Base-by-base conservation (phyloP, 2,888 invertebrate genomes). In the Scotopteryx bipunctaria region DNA sequence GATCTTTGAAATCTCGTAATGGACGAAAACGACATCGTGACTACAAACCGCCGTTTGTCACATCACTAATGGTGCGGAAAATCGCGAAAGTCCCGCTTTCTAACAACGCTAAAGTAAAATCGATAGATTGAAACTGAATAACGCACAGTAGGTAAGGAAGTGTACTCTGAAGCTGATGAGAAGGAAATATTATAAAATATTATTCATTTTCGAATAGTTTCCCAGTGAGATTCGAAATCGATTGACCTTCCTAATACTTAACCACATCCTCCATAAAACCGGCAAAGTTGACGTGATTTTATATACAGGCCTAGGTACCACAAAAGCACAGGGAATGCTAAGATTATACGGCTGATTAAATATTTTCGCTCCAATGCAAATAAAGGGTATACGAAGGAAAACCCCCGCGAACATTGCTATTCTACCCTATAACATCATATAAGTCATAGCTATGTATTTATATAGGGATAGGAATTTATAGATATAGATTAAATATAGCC, bases 301-400 rank as follows among this genome's bases (percentile, higher is more conserved):
- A 19, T 32, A 27, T 8, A 66, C n/a, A n/a, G n/a, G n/a, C n/a
- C n/a, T 63, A 75, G 67, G 66, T 76, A 71, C 84, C 80, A 76
- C 83, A 79, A 81, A 79, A 78, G 80, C 81, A 77, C 71, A 78
- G 74, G 76, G 76, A 78, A 79, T 76, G 81, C 78, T 78, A 80
- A 85, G 85, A 86, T 88, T 85, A 86, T 81, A 82, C 86, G 87
- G 83, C 79, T 87, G 87, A 88, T 88, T 86, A 87, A 87, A 87
- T 86, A 86, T 87, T 88, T 88, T 86, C 86, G 83, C 86, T 87
- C 78, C 80, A 82, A 80, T 81, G 85, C 86, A 86, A 86, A 86
- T 84, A 86, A 79, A 84, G 79, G 81, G 71, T 78, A 69, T 65
- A 48, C 49, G 64, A 63, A 70, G 77, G 72, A 76, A 78, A 79